Evolutionary conservation across 1,140 invertebrate species (phyloP), one percentile per base, ranked within the genome.

Genomic region (Whitmania pigra): DNA sequence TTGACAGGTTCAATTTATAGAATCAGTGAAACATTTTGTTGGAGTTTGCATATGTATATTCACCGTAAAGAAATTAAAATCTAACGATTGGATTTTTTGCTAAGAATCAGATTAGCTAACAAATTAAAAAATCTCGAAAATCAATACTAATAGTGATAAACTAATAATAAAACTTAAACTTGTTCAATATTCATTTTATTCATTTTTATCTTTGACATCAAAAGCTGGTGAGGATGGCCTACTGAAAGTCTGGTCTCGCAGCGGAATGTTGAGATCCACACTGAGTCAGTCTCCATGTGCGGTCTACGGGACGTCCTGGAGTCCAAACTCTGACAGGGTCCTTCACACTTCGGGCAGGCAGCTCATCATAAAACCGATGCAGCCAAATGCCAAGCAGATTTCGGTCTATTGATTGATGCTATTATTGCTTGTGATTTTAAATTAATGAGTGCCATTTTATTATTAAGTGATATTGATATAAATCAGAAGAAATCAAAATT

Each of bases 191-290:
- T 49, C 43, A 49, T 49, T 11, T 1, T 5, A 7, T 17, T 17
- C 15, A 49, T 11, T 49, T 49, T 1, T 55, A 53, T 70, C 53
- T 31, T 53, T 22, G 4, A 49, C 27, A 70, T 17, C 78, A 78
- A n/a, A 75, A 91, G 93, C 88, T 78, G 94, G 94, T 1, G 94
- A 99, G 85, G 96, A 99, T 85, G 96, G 95, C 18, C 87, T 88
- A 53, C 87, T 98, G 0, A 97, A 97, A 84, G 89, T 97, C 72
- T 99, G 95, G 94, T 97, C 95, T 5, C 83, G 92, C 40, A 93
- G 89, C 80, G 94, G 94, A 67, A 93, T 99, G 88, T 83, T 98
- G 6, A 86, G 95, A 31, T 94, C 93, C 18, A 92, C 91, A 6
- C 83, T 97, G 0, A 87, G 92, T 29, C 89, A 93, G 79, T 36